Percentiles rank a stretch among this genome's conserved stretches.
Conservation (phyloP, 1,140 invertebrate genomes). For the Colletes latitarsis region DNA sequence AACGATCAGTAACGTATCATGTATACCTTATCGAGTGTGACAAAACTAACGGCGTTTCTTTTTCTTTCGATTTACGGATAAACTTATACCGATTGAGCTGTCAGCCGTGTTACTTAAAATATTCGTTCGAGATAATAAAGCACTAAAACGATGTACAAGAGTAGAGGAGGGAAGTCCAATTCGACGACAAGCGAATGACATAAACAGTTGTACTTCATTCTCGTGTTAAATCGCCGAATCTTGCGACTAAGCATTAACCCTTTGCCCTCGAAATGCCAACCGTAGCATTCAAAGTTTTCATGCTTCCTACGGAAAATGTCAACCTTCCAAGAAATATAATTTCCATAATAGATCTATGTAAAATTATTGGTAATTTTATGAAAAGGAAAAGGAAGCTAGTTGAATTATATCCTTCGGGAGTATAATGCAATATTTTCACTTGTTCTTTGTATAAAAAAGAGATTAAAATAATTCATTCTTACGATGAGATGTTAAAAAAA, state of each 20-base stretch:
- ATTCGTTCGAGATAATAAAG: slow-evolving; percentile 8
- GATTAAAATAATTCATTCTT: too few species aligned
- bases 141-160: neutral
- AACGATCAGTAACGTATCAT: too few species aligned
- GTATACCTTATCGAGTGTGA: too few species aligned
- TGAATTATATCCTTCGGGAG: too few species aligned
- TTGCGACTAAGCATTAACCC: slow-evolving; percentile 30
- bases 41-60: too few species aligned
- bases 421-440: too few species aligned
- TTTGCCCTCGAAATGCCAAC: slow-evolving; percentile 4
- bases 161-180: neutral
- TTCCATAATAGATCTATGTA: too few species aligned
- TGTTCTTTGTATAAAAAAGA: too few species aligned
- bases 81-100: slow-evolving; percentile 17
- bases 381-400: neutral
- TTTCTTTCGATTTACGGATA: too few species aligned
- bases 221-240: slow-evolving; percentile 22
- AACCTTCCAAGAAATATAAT: neutral
- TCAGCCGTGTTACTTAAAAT: neutral
- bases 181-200: neutral
- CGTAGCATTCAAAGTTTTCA: neutral
- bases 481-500: too few species aligned
- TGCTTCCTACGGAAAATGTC: neutral
- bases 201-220: neutral
- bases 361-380: too few species aligned